Conservation (phyloP, 1,140 invertebrate species). For the Brachionus plicatilis region DNA sequence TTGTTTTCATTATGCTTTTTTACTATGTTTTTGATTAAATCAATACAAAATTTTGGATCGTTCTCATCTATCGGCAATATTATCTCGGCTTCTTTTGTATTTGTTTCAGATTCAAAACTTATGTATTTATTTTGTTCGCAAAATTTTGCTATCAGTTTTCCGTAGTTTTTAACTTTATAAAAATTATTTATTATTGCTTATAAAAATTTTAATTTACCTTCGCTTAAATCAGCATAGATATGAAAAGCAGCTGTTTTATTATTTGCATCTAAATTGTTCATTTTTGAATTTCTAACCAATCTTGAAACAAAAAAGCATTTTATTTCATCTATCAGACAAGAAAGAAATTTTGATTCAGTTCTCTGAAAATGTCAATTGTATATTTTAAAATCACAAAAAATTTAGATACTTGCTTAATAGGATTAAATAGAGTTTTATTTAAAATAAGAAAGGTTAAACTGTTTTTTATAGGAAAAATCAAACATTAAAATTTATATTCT, state of each 20-base stretch:
- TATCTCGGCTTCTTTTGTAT: not conserved
- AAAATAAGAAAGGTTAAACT: too few species aligned
- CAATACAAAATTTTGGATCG: not conserved
- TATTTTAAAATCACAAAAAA: too few species aligned
- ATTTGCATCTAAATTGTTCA: not conserved
- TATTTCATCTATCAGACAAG: too few species aligned
- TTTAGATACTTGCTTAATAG: too few species aligned
- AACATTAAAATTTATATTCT: too few species aligned
- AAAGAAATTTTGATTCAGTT: too few species aligned
- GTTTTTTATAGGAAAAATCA: too few species aligned
- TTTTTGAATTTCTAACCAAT: too few species aligned
- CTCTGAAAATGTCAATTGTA: too few species aligned
- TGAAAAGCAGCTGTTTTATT: slow-evolving; percentile 35
- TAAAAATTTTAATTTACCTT: not conserved
- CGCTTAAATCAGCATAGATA: slow-evolving; percentile 27
- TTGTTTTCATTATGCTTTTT: not conserved
- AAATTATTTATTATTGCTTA: too few species aligned
- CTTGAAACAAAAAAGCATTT: too few species aligned
- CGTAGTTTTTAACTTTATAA: slow-evolving; percentile 36
- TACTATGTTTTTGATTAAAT: not conserved
- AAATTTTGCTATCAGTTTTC: not conserved
- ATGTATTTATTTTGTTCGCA: not conserved
- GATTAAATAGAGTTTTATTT: too few species aligned
- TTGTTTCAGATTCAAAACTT: not conserved
- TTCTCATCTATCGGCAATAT: slow-evolving; percentile 26